Percentiles rank a stretch among this genome's conserved stretches.
phyloP scores from a whole-genome alignment of 2,113 vertebrate genomes.

The Gorsachius goisagi region DNA sequence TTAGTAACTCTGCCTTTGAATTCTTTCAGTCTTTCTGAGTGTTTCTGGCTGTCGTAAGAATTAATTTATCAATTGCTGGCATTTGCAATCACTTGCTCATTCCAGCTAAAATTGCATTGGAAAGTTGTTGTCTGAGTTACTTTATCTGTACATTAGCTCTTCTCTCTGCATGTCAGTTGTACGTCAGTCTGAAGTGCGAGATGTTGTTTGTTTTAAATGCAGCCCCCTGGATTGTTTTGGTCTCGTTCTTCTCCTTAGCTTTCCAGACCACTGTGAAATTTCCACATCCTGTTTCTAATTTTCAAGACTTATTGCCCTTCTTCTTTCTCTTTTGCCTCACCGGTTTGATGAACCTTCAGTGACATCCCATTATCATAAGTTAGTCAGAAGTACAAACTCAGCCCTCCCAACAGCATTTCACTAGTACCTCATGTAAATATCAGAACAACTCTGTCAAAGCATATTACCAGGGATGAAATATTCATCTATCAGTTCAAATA shows the following conservation, averaged over 20 bases:
- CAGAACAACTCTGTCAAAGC: not conserved
- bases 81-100: not conserved
- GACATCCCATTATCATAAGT: not conserved
- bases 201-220: not conserved
- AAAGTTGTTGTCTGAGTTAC: not conserved
- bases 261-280: not conserved
- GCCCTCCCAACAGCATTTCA: not conserved
- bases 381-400: not conserved
- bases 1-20: not conserved
- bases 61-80: not conserved
- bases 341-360: not conserved
- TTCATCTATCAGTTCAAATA: not conserved
- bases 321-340: not conserved
- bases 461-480: not conserved
- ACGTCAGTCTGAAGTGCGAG: not conserved
- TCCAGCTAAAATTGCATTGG: not conserved
- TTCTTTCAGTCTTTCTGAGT: not conserved
- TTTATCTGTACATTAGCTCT: not conserved
- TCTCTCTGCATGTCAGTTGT: rapidly evolving
- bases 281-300: not conserved
- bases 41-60: not conserved
- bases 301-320: not conserved
- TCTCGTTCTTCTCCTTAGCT: not conserved
- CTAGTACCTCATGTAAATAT: not conserved
- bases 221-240: not conserved